Conservation (phyloP, 2,797 vertebrate genomes). For the Cyclopterus lumpus region DNA sequence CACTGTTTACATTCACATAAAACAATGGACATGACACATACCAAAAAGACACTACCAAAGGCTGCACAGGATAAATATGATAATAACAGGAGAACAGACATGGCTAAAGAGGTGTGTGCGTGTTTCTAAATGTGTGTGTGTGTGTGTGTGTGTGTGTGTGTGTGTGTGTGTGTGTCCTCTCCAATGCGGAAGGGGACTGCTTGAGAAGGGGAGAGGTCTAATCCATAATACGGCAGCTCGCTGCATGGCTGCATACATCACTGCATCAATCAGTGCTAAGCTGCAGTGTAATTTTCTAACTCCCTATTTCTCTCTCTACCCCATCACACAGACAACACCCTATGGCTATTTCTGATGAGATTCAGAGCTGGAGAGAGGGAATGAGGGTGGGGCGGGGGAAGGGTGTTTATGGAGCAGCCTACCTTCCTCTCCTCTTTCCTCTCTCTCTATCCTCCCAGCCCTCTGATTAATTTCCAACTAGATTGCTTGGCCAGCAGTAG, state of each 20-base stretch:
- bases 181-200: slow-evolving; percentile 57
- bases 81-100: slow-evolving; percentile 56
- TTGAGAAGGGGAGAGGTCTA: slow-evolving; percentile 65
- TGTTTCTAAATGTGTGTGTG: slow-evolving; percentile 28
- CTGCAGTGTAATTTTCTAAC: slow-evolving; percentile 86
- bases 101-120: slow-evolving; percentile 44
- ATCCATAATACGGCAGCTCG: slow-evolving; percentile 75
- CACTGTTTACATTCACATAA: slow-evolving; percentile 39
- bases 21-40: slow-evolving; percentile 41
- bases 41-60: slow-evolving; percentile 35
- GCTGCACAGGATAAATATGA: slow-evolving; percentile 57
- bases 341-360: slow-evolving; percentile 88
- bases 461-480: slow-evolving; percentile 87
- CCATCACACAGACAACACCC: slow-evolving; percentile 87
- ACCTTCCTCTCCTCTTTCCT: slow-evolving; percentile 48
- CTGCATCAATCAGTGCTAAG: slow-evolving; percentile 86
- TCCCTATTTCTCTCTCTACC: slow-evolving; percentile 82
- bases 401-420: slow-evolving; percentile 77
- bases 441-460: slow-evolving; percentile 60
- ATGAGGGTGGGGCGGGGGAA: slow-evolving; percentile 59
- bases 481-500: slow-evolving; percentile 83
- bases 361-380: slow-evolving; percentile 73
- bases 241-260: slow-evolving; percentile 84
- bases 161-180: slow-evolving; percentile 46
- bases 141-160: slow-evolving; percentile 37